A percentile compares a stretch with the other conserved stretches of the same genome.
These are phyloP conservation scores for Strigamia transsilvanica DNA, from an alignment of 2,888 invertebrate genomes.

Conservation along the genomic window DNA sequence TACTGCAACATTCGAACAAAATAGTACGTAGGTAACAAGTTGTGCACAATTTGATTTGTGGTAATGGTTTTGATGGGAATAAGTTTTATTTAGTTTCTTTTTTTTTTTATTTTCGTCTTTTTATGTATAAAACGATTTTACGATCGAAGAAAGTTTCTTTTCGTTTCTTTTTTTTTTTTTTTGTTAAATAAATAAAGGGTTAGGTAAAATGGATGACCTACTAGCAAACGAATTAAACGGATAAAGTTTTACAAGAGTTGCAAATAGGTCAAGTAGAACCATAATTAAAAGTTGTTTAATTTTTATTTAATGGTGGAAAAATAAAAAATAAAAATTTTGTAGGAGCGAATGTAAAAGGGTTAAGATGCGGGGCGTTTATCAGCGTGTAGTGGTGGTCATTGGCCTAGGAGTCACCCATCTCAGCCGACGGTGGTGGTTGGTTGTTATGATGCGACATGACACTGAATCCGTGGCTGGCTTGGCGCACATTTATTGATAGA, in stretches of 20 bases:
- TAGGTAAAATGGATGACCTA: conserved; percentile 37
- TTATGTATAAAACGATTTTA: not conserved
- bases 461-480: conserved; percentile 39
- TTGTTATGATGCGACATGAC: conserved; percentile 47
- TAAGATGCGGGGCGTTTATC: conserved; percentile 46
- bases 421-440: conserved; percentile 41
- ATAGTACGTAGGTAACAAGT: conserved; percentile 30
- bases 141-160: not conserved
- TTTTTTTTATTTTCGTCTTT: not conserved
- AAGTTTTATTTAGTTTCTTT: conserved; percentile 11
- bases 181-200: not conserved
- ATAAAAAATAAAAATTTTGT: not conserved
- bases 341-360: conserved; percentile 15
- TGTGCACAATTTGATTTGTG: not conserved
- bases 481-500: conserved; percentile 49
- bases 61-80: not conserved
- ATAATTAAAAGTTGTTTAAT: not conserved
- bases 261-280: conserved; percentile 43
- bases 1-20: conserved; percentile 32
- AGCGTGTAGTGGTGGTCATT: conserved; percentile 46
- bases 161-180: not conserved
- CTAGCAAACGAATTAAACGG: conserved; percentile 21
- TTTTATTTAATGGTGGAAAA: not conserved
- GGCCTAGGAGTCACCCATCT: conserved; percentile 49
- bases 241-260: conserved; percentile 33